These are phyloP conservation scores for Hylaeus anthracinus DNA, from an alignment of 1,140 invertebrate genomes.

Conservation along the genomic window DNA sequence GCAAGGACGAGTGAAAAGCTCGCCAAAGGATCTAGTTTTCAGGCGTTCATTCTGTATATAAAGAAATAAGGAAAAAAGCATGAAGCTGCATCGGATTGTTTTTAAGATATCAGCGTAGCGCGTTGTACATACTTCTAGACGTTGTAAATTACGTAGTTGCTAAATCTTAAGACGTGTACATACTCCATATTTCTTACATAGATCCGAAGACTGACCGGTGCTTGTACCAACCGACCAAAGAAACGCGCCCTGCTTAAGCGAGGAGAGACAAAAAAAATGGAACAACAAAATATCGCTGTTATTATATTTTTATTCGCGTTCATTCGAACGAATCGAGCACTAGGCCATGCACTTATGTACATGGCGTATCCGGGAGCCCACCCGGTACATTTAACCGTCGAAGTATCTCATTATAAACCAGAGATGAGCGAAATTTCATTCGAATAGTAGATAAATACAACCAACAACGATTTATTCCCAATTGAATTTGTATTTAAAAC, in stretches of 20 bases:
- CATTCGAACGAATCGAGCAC: constrained; percentile 34
- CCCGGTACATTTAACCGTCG: constrained; percentile 27
- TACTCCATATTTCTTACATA: constrained; percentile 57
- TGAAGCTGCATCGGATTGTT: constrained; percentile 6
- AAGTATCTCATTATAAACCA: constrained; percentile 53
- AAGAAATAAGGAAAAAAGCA: neutral
- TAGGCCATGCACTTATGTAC: neutral
- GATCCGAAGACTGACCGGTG: constrained; percentile 79
- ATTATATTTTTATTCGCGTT: constrained; percentile 61
- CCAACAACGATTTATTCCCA: no score
- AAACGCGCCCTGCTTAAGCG: constrained; percentile 63
- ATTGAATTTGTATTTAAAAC: no score
- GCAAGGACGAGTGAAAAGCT: neutral
- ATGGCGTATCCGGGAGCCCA: constrained; percentile 25
- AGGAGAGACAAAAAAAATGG: constrained; percentile 33
- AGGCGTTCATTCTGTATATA: constrained; percentile 42
- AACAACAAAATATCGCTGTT: constrained; percentile 34
- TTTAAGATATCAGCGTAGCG: constrained; percentile 18
- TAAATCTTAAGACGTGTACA: constrained; percentile 34
- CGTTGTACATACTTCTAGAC: constrained; percentile 49
- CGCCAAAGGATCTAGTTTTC: neutral
- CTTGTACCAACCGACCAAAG: constrained; percentile 79
- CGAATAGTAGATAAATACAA: no score
- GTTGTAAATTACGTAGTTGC: constrained; percentile 41
- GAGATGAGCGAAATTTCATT: no score